Evolutionary conservation across 2,888 invertebrate genomes (phyloP).

Genomic region (Chaetogeoica ovagalla): DNA sequence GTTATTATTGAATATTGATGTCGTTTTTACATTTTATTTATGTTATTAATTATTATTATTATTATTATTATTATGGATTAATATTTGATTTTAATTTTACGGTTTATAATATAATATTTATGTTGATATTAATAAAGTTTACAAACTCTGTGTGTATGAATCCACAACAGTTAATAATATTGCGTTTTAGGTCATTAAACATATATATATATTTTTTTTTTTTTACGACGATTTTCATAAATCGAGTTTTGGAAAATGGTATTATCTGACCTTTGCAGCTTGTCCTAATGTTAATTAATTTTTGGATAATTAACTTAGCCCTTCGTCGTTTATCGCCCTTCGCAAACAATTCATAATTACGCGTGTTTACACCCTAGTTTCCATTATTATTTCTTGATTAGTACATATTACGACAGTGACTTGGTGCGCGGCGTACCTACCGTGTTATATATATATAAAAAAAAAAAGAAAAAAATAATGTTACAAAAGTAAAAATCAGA

Average conservation of each 20-base stretch:
- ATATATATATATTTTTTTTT: conserved; percentile 3
- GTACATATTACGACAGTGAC: too few relatives aligned
- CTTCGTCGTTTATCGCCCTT: background rate
- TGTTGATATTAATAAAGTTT: too few relatives aligned
- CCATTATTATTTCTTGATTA: background rate
- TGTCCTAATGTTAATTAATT: conserved; percentile 21
- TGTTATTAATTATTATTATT: too few relatives aligned
- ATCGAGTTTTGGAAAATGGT: background rate
- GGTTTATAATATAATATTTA: too few relatives aligned
- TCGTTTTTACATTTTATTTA: too few relatives aligned
- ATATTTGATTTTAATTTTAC: too few relatives aligned
- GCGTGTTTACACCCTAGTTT: background rate
- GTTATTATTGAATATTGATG: too few relatives aligned
- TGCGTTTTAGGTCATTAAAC: background rate
- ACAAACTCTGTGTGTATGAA: background rate
- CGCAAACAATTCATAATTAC: background rate
- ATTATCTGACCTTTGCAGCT: conserved; percentile 38
- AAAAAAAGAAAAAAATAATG: too few relatives aligned
- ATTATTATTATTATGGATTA: too few relatives aligned
- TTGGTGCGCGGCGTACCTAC: too few relatives aligned
- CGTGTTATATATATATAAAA: too few relatives aligned
- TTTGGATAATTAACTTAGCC: conserved; percentile 17
- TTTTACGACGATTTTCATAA: background rate
- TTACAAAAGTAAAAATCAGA: too few relatives aligned
- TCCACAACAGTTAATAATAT: background rate